Conservation (phyloP, 2,113 vertebrate species). For the Chrysochloris asiatica region DNA sequence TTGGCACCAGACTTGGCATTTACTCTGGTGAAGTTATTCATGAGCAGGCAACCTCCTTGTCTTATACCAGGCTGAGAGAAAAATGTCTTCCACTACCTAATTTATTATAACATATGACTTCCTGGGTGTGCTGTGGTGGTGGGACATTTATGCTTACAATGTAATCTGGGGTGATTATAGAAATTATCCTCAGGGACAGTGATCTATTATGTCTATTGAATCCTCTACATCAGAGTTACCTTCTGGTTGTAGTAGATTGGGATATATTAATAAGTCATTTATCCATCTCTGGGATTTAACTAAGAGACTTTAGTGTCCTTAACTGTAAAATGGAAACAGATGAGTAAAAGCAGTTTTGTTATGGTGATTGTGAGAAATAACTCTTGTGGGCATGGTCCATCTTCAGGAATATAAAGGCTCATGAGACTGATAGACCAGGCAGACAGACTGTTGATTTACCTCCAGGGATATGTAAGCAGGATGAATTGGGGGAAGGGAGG, state of each 20-base stretch:
- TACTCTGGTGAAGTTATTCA: slow-evolving; percentile 9
- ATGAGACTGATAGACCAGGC: too few relatives aligned
- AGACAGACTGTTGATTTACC: too few relatives aligned
- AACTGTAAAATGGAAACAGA: neutral
- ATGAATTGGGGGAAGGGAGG: too few relatives aligned
- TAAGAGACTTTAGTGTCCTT: slow-evolving; percentile 8
- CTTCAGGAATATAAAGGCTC: too few relatives aligned
- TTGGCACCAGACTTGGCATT: slow-evolving; percentile 29
- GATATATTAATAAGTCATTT: neutral
- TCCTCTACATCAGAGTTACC: neutral
- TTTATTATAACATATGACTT: neutral
- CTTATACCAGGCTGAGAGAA: neutral
- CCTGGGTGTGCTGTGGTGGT: neutral
- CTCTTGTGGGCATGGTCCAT: too few relatives aligned
- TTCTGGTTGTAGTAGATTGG: neutral
- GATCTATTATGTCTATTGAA: neutral
- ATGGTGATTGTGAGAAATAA: too few relatives aligned
- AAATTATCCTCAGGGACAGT: neutral
- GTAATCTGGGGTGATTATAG: slow-evolving; percentile 16
- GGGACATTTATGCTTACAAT: neutral
- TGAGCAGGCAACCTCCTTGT: neutral
- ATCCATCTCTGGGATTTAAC: neutral
- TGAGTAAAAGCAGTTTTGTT: slow-evolving; percentile 1
- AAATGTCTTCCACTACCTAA: neutral
- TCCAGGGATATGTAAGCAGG: too few relatives aligned